Percentiles rank a stretch among this genome's conserved stretches.
Conservation (phyloP, 2,113 vertebrate species). For the Melanerpes formicivorus region DNA sequence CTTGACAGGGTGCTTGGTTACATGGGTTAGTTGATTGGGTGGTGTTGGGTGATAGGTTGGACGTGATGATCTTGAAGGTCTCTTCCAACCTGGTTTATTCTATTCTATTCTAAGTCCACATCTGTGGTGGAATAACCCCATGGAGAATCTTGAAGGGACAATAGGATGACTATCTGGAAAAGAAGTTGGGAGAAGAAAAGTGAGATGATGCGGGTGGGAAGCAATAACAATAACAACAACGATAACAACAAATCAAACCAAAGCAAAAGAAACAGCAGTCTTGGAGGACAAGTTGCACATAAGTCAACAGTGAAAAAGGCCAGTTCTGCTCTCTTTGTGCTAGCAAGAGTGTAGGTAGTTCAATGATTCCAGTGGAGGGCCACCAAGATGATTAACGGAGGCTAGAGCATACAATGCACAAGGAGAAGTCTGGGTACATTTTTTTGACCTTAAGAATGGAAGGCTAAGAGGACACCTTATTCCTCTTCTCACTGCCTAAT, state of each 20-base stretch:
- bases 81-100: no score
- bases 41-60: no score
- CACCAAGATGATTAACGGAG: background rate
- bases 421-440: background rate
- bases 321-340: background rate
- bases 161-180: background rate
- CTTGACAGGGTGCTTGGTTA: no score
- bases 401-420: background rate
- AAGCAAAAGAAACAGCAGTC: no score
- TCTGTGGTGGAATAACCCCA: background rate
- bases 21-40: no score
- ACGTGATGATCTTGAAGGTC: no score
- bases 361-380: background rate
- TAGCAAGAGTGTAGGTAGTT: background rate
- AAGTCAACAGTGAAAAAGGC: background rate
- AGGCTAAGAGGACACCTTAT: background rate
- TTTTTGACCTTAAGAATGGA: background rate
- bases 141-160: background rate
- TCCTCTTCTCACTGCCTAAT: background rate
- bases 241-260: no score
- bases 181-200: background rate
- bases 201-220: fast-evolving
- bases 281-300: background rate
- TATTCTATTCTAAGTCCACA: no score
- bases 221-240: background rate